Base-by-base conservation (phyloP, 2,113 vertebrate species). In the Heteronetta atricapilla region DNA sequence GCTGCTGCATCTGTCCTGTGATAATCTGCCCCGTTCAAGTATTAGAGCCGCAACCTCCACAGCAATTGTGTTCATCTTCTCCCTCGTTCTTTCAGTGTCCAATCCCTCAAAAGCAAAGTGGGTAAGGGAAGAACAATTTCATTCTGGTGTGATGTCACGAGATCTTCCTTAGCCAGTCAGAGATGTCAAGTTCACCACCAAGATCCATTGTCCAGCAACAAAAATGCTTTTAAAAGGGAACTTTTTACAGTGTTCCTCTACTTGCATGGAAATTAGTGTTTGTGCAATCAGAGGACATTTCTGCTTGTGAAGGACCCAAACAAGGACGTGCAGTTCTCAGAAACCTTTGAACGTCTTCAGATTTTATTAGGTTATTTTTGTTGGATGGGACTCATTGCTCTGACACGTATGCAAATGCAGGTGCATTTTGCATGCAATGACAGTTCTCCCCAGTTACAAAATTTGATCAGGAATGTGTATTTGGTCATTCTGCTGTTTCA, bases 201-300 rank as follows among this genome's bases (percentile, higher is more conserved):
- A 58, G 48, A 34, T 60, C 18, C 3, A 4, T 3, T 38, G 11
- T 73, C 23, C 34, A 42, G 13, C 63, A 89, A 18, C 28, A 72
- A 77, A 78, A 33, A 6, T 36, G 42, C 42, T 85, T 90, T 72
- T 34, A 13, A 53, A 69, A 13, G 9, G 22, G 28, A 36, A 25
- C 14, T 60, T 40, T 78, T 66, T 50, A 60, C 8, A 50, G 19
- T 22, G 52, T 79, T 84, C 29, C 18, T 78, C 38, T 42, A 68
- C 34, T 68, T 91, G 33, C 40, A 19, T 1, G 3, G 29, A 82
- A 89, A 52, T 75, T 2, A 7, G 8, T 0, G 2, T 0, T 5
- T 79, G 70, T 81, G 5, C 42, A 34, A 0, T 13, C 2, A 5
- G 12, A 34, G 3, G 20, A 23, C 53, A 70, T 81, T 89, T 87